Percentiles rank a stretch among this genome's conserved stretches.
Evolutionary conservation across 2,113 vertebrate species (phyloP).

Genomic region (Etheostoma cragini): DNA sequence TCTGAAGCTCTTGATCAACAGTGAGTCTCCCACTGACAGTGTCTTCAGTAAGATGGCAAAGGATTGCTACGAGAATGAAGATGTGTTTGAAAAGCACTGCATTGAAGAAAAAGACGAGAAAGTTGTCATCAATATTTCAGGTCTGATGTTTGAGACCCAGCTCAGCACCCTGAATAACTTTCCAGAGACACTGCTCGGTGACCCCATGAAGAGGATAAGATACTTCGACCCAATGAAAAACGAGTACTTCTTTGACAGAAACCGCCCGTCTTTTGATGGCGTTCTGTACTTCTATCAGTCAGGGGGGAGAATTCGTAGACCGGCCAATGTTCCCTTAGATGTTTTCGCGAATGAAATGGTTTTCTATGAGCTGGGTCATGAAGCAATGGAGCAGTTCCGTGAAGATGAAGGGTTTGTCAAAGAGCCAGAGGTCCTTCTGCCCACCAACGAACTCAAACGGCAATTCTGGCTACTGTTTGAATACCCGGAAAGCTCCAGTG

Average conservation of each 20-base stretch:
- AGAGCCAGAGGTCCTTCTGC: conserved; percentile 91
- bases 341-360: conserved; percentile 95
- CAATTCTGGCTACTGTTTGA: conserved; percentile 99
- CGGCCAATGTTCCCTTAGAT: conserved; percentile 94
- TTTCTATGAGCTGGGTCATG: conserved; percentile 94
- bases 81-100: conserved; percentile 85
- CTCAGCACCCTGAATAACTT: conserved; percentile 93
- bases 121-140: conserved; percentile 95
- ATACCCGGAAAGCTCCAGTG: conserved; percentile 96
- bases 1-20: conserved; percentile 87
- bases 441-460: conserved; percentile 90
- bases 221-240: conserved; percentile 98
- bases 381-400: conserved; percentile 96
- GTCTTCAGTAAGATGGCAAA: conserved; percentile 88
- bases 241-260: conserved; percentile 97
- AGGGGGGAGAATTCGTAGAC: conserved; percentile 93
- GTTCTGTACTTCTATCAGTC: conserved; percentile 98
- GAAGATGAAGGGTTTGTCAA: conserved; percentile 96
- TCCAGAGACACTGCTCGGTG: conserved; percentile 93
- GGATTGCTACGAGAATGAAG: conserved; percentile 87
- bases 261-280: conserved; percentile 98
- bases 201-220: conserved; percentile 90
- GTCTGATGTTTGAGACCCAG: conserved; percentile 93
- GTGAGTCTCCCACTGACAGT: conserved; percentile 88
- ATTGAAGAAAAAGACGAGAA: conserved; percentile 90